Conservation (phyloP, 2,888 invertebrate genomes). For the Antheraea assamensis region DNA sequence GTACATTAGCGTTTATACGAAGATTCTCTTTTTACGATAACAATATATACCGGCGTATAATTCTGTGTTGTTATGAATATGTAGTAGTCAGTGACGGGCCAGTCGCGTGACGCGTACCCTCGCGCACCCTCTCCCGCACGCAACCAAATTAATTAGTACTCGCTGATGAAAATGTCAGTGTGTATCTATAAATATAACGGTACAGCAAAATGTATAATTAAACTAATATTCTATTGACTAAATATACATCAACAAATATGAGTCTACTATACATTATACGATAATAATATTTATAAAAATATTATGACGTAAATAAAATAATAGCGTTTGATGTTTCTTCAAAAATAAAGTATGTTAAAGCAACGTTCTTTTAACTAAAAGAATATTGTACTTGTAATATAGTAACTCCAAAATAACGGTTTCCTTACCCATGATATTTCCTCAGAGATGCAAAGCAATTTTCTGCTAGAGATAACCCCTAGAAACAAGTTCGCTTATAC, state of each 20-base stretch:
- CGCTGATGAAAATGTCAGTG: slow-evolving; percentile 40
- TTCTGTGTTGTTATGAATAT: slow-evolving; percentile 31
- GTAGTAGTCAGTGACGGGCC: slow-evolving; percentile 34
- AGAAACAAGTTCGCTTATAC: slow-evolving; percentile 59
- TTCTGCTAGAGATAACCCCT: slow-evolving; percentile 74
- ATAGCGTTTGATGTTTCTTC: background rate
- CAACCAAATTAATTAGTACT: slow-evolving; percentile 37
- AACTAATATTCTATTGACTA: background rate
- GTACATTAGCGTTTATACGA: slow-evolving; percentile 7
- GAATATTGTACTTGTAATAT: slow-evolving; percentile 53
- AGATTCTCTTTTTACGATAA: slow-evolving; percentile 11
- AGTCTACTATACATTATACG: too few relatives aligned
- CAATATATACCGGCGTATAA: slow-evolving; percentile 10
- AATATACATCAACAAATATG: background rate
- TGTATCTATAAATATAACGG: slow-evolving; percentile 12
- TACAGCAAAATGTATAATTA: background rate
- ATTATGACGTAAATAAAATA: background rate
- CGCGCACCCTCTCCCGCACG: slow-evolving; percentile 48
- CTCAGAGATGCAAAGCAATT: slow-evolving; percentile 79
- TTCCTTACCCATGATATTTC: slow-evolving; percentile 69
- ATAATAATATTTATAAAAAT: too few relatives aligned
- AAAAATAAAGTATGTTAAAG: background rate
- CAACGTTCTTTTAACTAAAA: background rate
- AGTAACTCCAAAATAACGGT: slow-evolving; percentile 62
- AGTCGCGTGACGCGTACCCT: slow-evolving; percentile 62